Evolutionary conservation across 92 coral and sea anemone genomes (phyloP), one percentile per base, ranked within the genome.

Genomic region (Palythoa heliodiscus): DNA sequence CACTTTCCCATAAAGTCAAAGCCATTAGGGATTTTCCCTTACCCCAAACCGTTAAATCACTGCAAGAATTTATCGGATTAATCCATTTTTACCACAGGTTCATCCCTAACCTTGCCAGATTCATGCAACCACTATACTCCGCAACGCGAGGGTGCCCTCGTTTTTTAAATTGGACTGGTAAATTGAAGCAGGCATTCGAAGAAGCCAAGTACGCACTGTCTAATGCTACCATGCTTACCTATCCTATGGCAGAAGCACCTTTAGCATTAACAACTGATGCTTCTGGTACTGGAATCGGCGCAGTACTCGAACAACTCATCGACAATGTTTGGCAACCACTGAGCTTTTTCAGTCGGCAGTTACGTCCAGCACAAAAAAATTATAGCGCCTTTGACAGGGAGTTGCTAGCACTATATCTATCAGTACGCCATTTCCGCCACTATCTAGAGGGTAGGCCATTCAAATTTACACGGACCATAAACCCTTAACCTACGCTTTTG

Each of bases 321-420:
- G 63, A 77, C 23, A 86, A 73, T 2, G 50, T 38, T 38, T 70
- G 84, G 86, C 61, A 50, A 25, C 88, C 90, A 12, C 79, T 86
- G 50, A 77, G 84, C n/a, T 86, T 83, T 76, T 87, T 90, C 52
- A 87, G 88, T 8, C 87, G 68, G 76, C 69, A 82, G 16, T 52
- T 90, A 52, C 58, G 43, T 40, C 75, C 60, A 11, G 82, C 90
- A 16, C 76, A 87, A 37, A 52, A 43, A 10, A 78, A 75, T 2
- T 82, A 89, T 74, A 80, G 87, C 76, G 67, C 91, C 25, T 89
- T 89, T 73, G 89, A 70, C 54, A 72, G 90, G 4, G 92, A 87
- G 29, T 60, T 87, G 58, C 61, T 64, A 40, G 89, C 89, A 6
- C 47, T 77, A 19, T 86, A 86, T 69, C 61, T 86, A 5, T 52